Base-by-base conservation (phyloP, 2,113 vertebrate genomes). In the Epinephelus lanceolatus region DNA sequence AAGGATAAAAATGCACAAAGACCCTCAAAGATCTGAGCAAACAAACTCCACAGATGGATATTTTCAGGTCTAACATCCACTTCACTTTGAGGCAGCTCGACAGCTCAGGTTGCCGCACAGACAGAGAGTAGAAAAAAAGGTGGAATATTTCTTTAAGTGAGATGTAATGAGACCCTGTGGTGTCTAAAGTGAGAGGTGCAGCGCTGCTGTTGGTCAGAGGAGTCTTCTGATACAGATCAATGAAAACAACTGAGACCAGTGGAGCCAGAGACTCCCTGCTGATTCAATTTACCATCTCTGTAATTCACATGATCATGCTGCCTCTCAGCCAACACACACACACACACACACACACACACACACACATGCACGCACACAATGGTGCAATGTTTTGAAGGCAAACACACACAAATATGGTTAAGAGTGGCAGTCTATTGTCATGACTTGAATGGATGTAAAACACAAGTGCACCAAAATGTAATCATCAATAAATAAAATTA, bases 241-340 rank as follows among this genome's bases (percentile, higher is more conserved):
- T 93, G 85, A 74, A 90, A 91, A 84, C 71, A 80, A 78, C 81
- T 63, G 85, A 91, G 91, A 94, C 86, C 80, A 60, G 86, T 92
- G 92, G 91, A 94, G 93, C 93, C 94, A 91, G 90, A 91, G 89
- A 89, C 91, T 87, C 84, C 74, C 83, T n/a, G 25, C 72, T 93
- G 88, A 94, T 94, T 93, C 87, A 86, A 92, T 95, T 94, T 92
- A 89, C 55, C 78, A 71, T 90, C 79, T 88, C 80, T 87, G 86
- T 84, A 84, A 85, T 83, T 90, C 90, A 92, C 84, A 91, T 83
- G 78, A 87, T 62, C 30, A 15, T 40, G 23, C 80, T 42, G 61
- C 25, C 27, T 60, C 59, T 53, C 37, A 40, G 49, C 42, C n/a
- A 51, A 40, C 37, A 63, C n/a, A 63, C 79, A 65, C 55, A 30